Percentiles rank a stretch among this genome's conserved stretches.
Conservation (phyloP, 2,113 vertebrate genomes). For the Spheniscus mendiculus region DNA sequence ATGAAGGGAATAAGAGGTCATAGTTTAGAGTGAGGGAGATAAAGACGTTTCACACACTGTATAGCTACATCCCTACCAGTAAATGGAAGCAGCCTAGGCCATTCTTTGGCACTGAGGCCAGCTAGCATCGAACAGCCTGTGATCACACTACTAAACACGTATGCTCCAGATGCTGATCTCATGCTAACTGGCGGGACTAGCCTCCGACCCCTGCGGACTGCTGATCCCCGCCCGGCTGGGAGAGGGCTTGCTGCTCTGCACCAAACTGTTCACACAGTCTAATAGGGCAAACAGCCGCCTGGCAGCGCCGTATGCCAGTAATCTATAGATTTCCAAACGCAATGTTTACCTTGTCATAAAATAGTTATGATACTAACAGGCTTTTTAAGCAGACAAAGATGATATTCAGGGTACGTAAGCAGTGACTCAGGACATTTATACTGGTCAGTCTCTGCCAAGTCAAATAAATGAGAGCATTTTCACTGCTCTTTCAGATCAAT, state of each 20-base stretch:
- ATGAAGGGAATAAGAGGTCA: background rate
- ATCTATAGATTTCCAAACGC: background rate
- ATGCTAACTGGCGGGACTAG: background rate
- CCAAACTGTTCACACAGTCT: background rate
- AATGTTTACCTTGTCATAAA: background rate
- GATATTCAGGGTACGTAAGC: slow-evolving; percentile 14
- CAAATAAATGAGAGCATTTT: slow-evolving; percentile 43
- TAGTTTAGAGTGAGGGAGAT: background rate
- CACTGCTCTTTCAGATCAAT: slow-evolving; percentile 48
- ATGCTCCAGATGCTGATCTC: too few species aligned
- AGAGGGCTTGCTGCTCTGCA: background rate
- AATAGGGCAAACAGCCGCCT: background rate
- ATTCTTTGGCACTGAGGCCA: background rate
- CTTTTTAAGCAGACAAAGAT: background rate
- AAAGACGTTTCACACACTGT: background rate
- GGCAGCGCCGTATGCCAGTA: fast-evolving
- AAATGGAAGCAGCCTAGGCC: background rate
- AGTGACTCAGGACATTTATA: slow-evolving; percentile 35
- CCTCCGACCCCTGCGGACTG: fast-evolving
- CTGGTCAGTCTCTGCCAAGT: slow-evolving; percentile 37
- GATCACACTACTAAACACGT: too few species aligned
- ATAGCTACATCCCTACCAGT: background rate
- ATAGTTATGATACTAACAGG: background rate
- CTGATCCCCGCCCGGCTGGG: background rate
- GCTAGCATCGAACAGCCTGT: too few species aligned